Base-by-base conservation (phyloP, 2,888 invertebrate genomes). In the Apamea monoglypha region DNA sequence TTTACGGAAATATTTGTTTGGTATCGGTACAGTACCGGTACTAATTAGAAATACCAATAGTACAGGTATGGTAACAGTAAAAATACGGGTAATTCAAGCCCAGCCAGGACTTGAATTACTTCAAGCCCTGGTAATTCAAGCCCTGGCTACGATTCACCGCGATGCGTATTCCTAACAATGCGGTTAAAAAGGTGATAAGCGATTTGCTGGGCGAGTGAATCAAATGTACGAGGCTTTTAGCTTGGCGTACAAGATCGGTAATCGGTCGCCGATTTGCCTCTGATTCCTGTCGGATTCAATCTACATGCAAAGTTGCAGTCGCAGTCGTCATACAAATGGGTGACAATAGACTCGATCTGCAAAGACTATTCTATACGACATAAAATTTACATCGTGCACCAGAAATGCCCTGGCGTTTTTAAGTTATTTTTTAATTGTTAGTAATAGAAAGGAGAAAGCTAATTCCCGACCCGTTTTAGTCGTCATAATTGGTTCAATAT, bases 231-330 rank as follows among this genome's bases (percentile, higher is more conserved):
- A 32, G 25, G 21, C 14, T 12, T 21, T 64, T 12, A 21, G 16
- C 44, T 21, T 50, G 32, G 14, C 6, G n/a, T 56, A 61, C 18
- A 47, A 21, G 16, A 25, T 25, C 10, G 40, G 32, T 50, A 64
- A 84, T 66, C 59, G 83, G 14, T 53, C 29, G 10, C 50, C 59
- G 40, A 68, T 77, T 67, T 61, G 61, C 25, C 25, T 18, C 56
- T 12, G 56, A 78, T 53, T 59, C 16, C 47, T 47, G 56, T 56
- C 40, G 25, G 25, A 66, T 80, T 50, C 32, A 67, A 83, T 80
- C 50, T 59, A 56, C 64, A 76, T 82, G 82, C 21, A 63, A 81
- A 73, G 78, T 44, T 73, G 82, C 50, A 73, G n/a, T 53, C 16
- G 16, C 40, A 74, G n/a, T 63, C 12, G 50, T 82, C 50, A 73